These are phyloP conservation scores for Microchrysa polita DNA, from an alignment of 2,888 invertebrate genomes.

Conservation along the genomic window DNA sequence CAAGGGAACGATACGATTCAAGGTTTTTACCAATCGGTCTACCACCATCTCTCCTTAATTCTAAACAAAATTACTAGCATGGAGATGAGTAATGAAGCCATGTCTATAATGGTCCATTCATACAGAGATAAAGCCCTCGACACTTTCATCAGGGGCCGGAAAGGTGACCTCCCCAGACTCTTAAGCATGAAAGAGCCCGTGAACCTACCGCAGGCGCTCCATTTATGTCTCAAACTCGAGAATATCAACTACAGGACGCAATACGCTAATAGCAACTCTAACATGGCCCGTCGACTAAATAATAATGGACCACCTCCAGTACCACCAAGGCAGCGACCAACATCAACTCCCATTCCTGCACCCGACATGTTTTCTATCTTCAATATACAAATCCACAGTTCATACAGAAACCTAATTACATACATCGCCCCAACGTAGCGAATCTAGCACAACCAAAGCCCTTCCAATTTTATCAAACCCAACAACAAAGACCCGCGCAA, in stretches of 20 bases:
- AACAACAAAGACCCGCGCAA: not conserved
- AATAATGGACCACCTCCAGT: not conserved
- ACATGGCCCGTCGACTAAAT: not conserved
- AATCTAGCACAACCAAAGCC: not conserved
- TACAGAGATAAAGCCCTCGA: slow-evolving; percentile 51
- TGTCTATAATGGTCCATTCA: slow-evolving; percentile 22
- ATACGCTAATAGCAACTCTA: not conserved
- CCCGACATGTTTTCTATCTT: not conserved
- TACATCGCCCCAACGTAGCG: not conserved
- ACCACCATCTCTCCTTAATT: slow-evolving; percentile 48
- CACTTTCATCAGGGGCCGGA: slow-evolving; percentile 50
- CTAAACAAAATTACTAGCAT: slow-evolving; percentile 48
- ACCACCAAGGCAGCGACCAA: not conserved
- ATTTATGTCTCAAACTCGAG: slow-evolving; percentile 49
- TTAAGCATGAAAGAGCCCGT: slow-evolving; percentile 49
- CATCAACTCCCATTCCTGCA: not conserved
- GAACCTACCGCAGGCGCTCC: slow-evolving; percentile 48
- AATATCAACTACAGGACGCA: slow-evolving; percentile 38
- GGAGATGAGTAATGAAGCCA: slow-evolving; percentile 47
- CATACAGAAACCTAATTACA: not conserved
- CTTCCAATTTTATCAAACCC: not conserved
- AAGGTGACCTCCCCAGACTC: slow-evolving; percentile 51
- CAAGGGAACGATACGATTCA: slow-evolving; percentile 42
- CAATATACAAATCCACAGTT: not conserved
- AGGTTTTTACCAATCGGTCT: slow-evolving; percentile 47